Base-by-base conservation (phyloP, 2,113 vertebrate species). In the Toxotes jaculatrix region DNA sequence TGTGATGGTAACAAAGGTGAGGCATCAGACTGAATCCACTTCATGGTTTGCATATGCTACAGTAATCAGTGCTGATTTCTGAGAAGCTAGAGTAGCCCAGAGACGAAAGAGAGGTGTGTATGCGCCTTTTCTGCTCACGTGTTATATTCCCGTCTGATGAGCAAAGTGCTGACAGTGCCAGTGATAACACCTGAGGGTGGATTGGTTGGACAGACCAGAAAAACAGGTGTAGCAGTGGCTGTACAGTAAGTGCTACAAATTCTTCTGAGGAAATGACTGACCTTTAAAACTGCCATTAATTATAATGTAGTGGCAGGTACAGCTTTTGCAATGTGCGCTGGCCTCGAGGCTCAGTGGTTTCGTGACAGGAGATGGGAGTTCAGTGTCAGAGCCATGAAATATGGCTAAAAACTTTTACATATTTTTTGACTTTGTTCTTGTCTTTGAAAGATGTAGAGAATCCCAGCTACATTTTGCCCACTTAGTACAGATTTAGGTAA, bases 201-300 rank as follows among this genome's bases (percentile, higher is more conserved):
- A 47, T 40, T 2, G 23, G 61, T 77, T 60, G 65, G 89, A 65
- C 5, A 60, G 61, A 92, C 90, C 74, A 82, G 87, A 89, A 91
- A 91, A 91, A 91, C 91, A 65, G 82, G 85, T 88, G 83, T 49
- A 74, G 43, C 74, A 16, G 47, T 16, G 1, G 34, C 21, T 57
- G 21, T 4, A n/a, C 43, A 60, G 43, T 17, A 21, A 73, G 11
- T 0, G 36, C 10, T 27, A 14, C 0, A 1, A 16, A 23, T 60
- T 45, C 38, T 7, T 73, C 55, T 1, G 4, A 79, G 36, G 49
- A 85, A 66, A 70, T 17, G 1, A 9, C 16, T 53, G 70, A 56
- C 61, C n/a, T 77, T 80, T 62, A 49, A 62, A 59, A 36, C 27
- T 64, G 31, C 23, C 34, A 53, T 1, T 77, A 60, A 80, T 78